These are phyloP conservation scores for Eupsilia transversa DNA, from an alignment of 2,888 invertebrate genomes.

Conservation along the genomic window DNA sequence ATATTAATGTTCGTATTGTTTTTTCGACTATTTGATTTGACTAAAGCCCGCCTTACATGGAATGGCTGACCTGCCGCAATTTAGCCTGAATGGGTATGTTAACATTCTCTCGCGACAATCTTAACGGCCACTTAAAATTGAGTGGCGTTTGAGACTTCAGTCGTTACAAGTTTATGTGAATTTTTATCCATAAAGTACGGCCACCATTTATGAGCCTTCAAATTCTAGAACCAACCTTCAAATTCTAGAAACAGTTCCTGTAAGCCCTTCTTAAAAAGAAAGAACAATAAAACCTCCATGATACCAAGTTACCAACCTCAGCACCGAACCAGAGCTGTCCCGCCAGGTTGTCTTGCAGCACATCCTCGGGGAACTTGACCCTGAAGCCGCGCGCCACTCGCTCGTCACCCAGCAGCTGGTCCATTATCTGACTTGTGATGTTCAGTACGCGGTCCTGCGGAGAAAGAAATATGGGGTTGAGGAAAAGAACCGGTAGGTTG, in stretches of 20 bases:
- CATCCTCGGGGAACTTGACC: slow-evolving; percentile 99
- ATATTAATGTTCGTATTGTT: slow-evolving; percentile 17
- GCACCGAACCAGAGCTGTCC: slow-evolving; percentile 99
- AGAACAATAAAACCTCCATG: background rate
- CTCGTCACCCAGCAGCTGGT: slow-evolving; percentile 96
- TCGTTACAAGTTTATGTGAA: background rate
- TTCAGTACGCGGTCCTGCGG: slow-evolving; percentile 95
- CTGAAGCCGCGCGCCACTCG: slow-evolving; percentile 98
- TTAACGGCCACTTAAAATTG: background rate
- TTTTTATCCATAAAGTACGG: background rate
- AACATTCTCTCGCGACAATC: background rate
- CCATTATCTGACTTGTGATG: slow-evolving; percentile 98
- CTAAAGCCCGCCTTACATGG: slow-evolving; percentile 18
- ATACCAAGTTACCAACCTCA: slow-evolving; percentile 90
- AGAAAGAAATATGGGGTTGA: background rate
- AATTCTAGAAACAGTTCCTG: background rate
- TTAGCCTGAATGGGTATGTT: slow-evolving; percentile 2
- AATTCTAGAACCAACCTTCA: background rate
- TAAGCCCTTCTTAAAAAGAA: background rate
- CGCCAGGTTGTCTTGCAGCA: slow-evolving; percentile 98
- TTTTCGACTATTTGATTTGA: slow-evolving; percentile 16
- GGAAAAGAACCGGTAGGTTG: no score
- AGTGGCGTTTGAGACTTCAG: background rate
- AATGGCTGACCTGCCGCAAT: background rate
- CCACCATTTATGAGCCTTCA: background rate